Percentiles rank a stretch among this genome's conserved stretches.
Evolutionary conservation across 2,888 invertebrate species (phyloP).

Genomic region (Sarcophaga rosellei): DNA sequence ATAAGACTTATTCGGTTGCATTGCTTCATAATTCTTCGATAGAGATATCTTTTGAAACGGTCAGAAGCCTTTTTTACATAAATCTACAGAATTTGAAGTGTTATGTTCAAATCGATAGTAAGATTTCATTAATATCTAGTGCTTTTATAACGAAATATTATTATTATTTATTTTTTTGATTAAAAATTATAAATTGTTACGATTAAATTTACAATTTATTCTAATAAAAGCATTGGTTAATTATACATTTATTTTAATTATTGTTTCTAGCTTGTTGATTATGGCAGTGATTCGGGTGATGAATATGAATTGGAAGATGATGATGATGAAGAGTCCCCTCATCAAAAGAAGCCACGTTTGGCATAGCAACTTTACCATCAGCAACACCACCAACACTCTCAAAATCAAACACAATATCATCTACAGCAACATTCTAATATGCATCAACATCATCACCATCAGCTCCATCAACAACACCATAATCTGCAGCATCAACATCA

Average conservation of each 20-base stretch:
- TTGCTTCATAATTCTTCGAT: no score
- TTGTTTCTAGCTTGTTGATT: slow-evolving; percentile 91
- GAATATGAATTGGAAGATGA: slow-evolving; percentile 86
- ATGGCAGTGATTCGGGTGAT: slow-evolving; percentile 98
- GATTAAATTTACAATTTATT: no score
- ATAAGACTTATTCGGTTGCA: no score
- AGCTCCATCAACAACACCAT: slow-evolving; percentile 47
- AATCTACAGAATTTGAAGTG: no score
- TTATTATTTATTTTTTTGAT: no score
- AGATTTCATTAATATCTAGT: no score
- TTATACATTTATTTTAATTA: not conserved
- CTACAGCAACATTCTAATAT: slow-evolving; percentile 55
- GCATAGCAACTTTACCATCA: slow-evolving; percentile 78
- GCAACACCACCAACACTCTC: slow-evolving; percentile 69
- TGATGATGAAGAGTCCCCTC: slow-evolving; percentile 82
- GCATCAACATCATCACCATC: slow-evolving; percentile 42
- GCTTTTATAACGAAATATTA: no score
- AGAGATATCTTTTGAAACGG: no score
- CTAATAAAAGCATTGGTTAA: no score
- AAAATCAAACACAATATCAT: slow-evolving; percentile 65
- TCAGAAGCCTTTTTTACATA: no score
- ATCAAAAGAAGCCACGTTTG: slow-evolving; percentile 81
- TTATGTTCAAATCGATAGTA: no score
- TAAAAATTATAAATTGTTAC: no score
- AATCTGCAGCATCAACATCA: slow-evolving; percentile 29